Base-by-base conservation (phyloP, 2,797 vertebrate species). In the Rachycentron canadum region DNA sequence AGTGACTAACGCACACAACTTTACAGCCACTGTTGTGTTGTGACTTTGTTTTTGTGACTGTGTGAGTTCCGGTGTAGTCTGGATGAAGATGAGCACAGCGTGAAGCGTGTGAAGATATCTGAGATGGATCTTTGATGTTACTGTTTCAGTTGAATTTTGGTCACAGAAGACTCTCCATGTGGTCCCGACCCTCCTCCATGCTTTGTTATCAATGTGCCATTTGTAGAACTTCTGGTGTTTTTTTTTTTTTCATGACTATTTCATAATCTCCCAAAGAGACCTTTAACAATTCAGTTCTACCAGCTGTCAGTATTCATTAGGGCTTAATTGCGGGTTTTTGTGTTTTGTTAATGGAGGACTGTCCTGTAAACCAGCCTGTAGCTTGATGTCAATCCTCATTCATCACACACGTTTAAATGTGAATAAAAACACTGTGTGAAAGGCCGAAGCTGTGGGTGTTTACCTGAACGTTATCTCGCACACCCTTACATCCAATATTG, bases 1-100 rank as follows among this genome's bases (percentile, higher is more conserved):
- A 98, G 96, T 38, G 96, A 98, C 60, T 96, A 87, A 93, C 49
- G 69, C n/a, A 40, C 19, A 34, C 5, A 41, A 5, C 11, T 45
- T 25, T 52, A 32, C 32, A 28, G 25, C 7, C 34, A 11, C 52
- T n/a, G 61, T 57, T 0, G 0, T 11, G 50, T 50, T 81, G 58
- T 56, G 38, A 70, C 12, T 19, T 6, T 40, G 8, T 28, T 25
- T 50, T 66, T 2, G n/a, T 49, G 10, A 28, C 10, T 32, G 32
- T 43, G 30, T 45, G 34, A 26, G 17, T 50, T 43, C 25, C 32
- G 56, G 34, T 40, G 47, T 10, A 7, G 30, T 17, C 9, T 47
- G 63, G 68, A 43, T 62, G 11, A 58, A 8, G 14, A 38, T 73
- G 12, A 50, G 7, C 3, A 26, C 28, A 23, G 52, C 2, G 2